Conservation (phyloP, 2,113 vertebrate genomes). For the Colossoma macropomum region DNA sequence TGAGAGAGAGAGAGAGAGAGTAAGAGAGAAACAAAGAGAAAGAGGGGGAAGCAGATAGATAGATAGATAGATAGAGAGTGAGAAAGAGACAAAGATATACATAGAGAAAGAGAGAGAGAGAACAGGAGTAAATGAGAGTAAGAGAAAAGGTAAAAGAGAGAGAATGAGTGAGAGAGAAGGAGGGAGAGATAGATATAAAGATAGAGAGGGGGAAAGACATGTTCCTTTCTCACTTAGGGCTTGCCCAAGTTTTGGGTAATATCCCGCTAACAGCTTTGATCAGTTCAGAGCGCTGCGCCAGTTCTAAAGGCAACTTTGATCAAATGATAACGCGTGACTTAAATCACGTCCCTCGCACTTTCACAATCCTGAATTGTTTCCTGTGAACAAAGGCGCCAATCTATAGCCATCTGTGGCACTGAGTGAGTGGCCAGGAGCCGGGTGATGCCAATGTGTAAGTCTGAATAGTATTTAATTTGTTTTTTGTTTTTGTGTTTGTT, state of each 20-base stretch:
- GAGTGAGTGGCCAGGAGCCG: background rate
- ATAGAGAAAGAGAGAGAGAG: background rate
- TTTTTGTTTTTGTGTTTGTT: too few species aligned
- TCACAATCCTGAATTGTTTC: background rate
- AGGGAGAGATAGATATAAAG: background rate
- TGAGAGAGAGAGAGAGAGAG: too few species aligned
- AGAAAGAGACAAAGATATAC: too few species aligned
- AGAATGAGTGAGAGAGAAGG: background rate
- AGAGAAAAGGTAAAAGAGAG: too few species aligned
- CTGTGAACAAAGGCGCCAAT: background rate
- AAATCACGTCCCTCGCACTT: slow-evolving; percentile 43
- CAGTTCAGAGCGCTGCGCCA: slow-evolving; percentile 53
- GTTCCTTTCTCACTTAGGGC: slow-evolving; percentile 2
- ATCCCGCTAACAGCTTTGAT: slow-evolving; percentile 58
- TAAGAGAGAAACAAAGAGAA: background rate
- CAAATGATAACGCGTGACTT: slow-evolving; percentile 61
- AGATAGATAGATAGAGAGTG: background rate
- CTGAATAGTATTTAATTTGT: too few species aligned
- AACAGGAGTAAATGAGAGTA: too few species aligned
- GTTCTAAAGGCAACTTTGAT: slow-evolving; percentile 63
- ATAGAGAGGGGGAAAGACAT: slow-evolving; percentile 4
- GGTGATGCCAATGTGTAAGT: too few species aligned
- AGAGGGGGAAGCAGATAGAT: background rate
- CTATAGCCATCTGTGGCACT: background rate
- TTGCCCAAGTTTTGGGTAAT: slow-evolving; percentile 37